Evolutionary conservation across 1,140 invertebrate species (phyloP).

Genomic region (Protaetia brevitarsis): DNA sequence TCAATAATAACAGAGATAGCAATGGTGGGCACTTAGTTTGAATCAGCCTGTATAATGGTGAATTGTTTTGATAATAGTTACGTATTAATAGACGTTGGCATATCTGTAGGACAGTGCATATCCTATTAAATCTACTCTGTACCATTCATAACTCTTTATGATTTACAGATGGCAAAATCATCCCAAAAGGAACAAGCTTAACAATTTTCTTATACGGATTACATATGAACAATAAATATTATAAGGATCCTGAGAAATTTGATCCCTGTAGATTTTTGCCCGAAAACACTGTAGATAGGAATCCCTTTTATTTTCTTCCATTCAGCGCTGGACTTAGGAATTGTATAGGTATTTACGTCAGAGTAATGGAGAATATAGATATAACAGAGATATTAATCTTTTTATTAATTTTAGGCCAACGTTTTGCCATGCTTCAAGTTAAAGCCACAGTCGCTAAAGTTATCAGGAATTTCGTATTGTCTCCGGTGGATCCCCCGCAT

Average conservation of each 20-base stretch:
- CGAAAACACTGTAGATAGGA: background rate
- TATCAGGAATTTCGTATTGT: background rate
- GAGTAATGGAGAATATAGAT: background rate
- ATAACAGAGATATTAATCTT: background rate
- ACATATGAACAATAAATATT: background rate
- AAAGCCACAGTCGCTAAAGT: background rate
- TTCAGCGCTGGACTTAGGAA: background rate
- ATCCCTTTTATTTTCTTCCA: background rate
- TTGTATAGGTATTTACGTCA: background rate
- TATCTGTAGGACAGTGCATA: too few species aligned
- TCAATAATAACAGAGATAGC: too few species aligned
- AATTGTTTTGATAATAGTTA: too few species aligned
- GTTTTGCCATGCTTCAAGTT: background rate
- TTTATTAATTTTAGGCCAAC: constrained; percentile 10
- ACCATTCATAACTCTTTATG: too few species aligned
- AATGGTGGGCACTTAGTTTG: too few species aligned
- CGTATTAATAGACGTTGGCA: too few species aligned
- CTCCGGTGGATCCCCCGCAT: background rate
- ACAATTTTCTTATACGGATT: background rate
- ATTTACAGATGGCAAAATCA: background rate
- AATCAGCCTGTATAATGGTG: too few species aligned
- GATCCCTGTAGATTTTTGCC: background rate
- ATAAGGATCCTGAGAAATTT: background rate
- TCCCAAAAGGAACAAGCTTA: background rate
- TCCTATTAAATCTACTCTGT: too few species aligned